phyloP scores from a whole-genome alignment of 2,888 invertebrate species.

The Drosophila stalkeri region DNA sequence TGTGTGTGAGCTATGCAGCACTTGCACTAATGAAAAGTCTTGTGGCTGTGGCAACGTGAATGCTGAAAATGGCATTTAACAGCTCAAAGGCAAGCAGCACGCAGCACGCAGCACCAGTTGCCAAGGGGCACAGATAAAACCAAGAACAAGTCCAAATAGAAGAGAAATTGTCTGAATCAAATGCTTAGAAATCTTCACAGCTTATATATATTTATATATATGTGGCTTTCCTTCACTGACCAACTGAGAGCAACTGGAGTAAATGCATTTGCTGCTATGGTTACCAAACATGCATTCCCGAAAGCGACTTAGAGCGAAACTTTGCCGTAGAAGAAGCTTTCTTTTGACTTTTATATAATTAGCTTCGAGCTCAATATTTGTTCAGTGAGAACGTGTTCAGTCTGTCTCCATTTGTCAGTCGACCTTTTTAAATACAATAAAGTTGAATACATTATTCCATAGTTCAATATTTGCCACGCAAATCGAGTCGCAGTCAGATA shows the following conservation, averaged over 20 bases:
- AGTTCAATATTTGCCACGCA: neutral
- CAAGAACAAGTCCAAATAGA: constrained; percentile 6
- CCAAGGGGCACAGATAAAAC: constrained; percentile 3
- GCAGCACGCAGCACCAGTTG: constrained; percentile 2
- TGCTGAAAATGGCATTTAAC: constrained; percentile 24
- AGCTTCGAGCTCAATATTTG: neutral
- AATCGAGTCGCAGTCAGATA: neutral
- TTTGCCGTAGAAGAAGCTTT: neutral
- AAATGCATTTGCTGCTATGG: neutral
- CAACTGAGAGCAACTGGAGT: neutral
- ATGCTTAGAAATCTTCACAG: constrained; percentile 9
- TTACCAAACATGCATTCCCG: neutral
- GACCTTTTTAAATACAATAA: neutral
- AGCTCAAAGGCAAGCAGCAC: constrained; percentile 13
- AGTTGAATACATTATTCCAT: neutral
- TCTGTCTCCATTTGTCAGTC: too few relatives aligned
- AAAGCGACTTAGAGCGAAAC: neutral
- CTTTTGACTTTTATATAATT: neutral
- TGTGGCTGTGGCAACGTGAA: constrained; percentile 46
- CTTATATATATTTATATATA: neutral
- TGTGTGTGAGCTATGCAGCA: constrained; percentile 54
- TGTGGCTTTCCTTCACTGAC: neutral
- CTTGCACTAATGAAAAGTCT: constrained; percentile 76
- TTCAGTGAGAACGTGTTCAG: neutral
- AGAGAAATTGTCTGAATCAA: constrained; percentile 6